Conservation (phyloP, 2,797 vertebrate species). For the Oreonectes daqikongensis region DNA sequence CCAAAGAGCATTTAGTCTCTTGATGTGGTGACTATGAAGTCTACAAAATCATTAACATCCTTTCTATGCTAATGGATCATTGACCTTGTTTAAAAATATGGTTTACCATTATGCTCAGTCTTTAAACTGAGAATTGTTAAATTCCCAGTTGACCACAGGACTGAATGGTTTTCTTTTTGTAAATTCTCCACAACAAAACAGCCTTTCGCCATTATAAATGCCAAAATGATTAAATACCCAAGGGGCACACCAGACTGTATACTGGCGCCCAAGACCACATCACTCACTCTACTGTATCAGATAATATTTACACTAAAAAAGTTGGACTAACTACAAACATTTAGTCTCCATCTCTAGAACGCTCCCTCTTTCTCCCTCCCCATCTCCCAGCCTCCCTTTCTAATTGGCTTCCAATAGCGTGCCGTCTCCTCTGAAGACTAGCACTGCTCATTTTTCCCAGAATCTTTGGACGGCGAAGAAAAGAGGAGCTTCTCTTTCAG, state of each 20-base stretch:
- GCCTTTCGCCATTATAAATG: constrained; percentile 31
- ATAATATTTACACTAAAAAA: constrained; percentile 35
- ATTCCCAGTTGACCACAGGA: constrained; percentile 52
- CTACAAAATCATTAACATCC: constrained; percentile 8
- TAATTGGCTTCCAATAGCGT: constrained; percentile 69
- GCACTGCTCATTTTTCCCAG: constrained; percentile 66
- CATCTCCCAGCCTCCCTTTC: constrained; percentile 52
- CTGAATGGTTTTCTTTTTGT: constrained; percentile 50
- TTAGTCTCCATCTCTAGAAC: constrained; percentile 36
- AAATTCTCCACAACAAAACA: constrained; percentile 41
- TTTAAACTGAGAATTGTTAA: no score
- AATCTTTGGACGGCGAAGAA: constrained; percentile 55
- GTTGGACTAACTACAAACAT: constrained; percentile 66
- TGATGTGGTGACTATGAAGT: constrained; percentile 20
- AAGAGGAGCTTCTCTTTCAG: constrained; percentile 46
- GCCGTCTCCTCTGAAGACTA: constrained; percentile 65
- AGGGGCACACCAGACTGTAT: constrained; percentile 5
- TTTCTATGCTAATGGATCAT: not conserved
- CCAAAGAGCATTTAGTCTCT: not conserved
- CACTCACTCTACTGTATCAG: constrained; percentile 15
- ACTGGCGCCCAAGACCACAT: constrained; percentile 17
- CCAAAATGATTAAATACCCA: constrained; percentile 49
- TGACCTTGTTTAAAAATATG: not conserved
- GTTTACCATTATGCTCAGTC: no score
- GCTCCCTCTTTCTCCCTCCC: constrained; percentile 41